Evolutionary conservation across 1,140 invertebrate species (phyloP).

Genomic region (Solenopsis invicta): DNA sequence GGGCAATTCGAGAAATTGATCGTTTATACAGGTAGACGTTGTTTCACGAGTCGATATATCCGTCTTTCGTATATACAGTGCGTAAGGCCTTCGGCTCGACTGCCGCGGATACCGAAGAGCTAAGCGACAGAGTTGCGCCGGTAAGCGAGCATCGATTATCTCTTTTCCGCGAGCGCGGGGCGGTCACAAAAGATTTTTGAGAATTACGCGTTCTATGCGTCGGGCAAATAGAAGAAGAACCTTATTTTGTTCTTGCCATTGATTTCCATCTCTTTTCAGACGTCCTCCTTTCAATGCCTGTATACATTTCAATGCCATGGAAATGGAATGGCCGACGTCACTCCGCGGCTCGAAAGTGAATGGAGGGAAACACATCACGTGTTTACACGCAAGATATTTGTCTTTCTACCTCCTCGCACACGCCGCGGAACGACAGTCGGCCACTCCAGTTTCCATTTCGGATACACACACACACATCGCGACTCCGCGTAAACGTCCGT

Average conservation of each 20-base stretch:
- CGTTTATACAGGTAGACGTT: not conserved
- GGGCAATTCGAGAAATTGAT: conserved; percentile 37
- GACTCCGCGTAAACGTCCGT: not conserved
- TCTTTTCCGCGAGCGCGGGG: not conserved
- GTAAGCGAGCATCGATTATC: not conserved
- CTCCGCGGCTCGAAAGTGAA: conserved; percentile 50
- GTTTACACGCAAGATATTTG: conserved; percentile 57
- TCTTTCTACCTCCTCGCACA: conserved; percentile 11
- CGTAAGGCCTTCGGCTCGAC: not conserved
- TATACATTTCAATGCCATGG: conserved; percentile 58
- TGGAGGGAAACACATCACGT: conserved; percentile 19
- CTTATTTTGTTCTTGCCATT: not conserved
- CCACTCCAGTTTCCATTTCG: conserved; percentile 7
- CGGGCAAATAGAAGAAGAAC: not conserved
- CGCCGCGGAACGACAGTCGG: conserved; percentile 1
- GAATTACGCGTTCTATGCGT: conserved; percentile 9
- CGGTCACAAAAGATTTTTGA: not conserved
- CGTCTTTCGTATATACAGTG: not conserved
- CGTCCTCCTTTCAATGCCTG: not conserved
- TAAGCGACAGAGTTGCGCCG: not conserved
- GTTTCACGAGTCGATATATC: not conserved
- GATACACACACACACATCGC: not conserved
- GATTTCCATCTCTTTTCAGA: conserved; percentile 33
- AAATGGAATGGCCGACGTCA: conserved; percentile 55
- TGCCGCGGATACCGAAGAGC: not conserved